phyloP scores from a whole-genome alignment of 1,140 invertebrate genomes.

The Stegodyphus mimosarum region DNA sequence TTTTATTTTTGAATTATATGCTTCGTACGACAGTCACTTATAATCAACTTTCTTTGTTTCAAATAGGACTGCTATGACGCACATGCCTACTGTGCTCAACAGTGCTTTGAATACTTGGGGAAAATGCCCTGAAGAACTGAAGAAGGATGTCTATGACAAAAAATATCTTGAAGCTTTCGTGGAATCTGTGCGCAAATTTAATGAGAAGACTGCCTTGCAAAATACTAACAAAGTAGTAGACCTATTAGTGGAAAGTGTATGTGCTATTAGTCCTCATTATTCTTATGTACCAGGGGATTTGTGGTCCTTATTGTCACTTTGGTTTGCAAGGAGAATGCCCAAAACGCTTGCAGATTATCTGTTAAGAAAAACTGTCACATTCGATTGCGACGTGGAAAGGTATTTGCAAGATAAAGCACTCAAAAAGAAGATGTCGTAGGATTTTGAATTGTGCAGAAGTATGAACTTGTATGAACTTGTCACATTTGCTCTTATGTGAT shows the following conservation, averaged over 20 bases:
- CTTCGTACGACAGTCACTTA: too few relatives aligned
- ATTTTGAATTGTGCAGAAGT: too few relatives aligned
- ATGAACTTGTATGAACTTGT: too few relatives aligned
- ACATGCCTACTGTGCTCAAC: slow-evolving; percentile 3
- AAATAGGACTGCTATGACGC: slow-evolving; percentile 43
- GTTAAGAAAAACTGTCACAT: slow-evolving; percentile 21
- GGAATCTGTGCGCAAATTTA: slow-evolving; percentile 13
- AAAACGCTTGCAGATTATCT: slow-evolving; percentile 18
- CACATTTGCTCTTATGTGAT: too few relatives aligned
- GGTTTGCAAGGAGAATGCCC: slow-evolving; percentile 1
- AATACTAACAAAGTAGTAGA: slow-evolving; percentile 14
- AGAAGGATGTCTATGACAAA: slow-evolving; percentile 13
- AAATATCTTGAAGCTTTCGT: slow-evolving; percentile 23
- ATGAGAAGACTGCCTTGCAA: slow-evolving; percentile 7
- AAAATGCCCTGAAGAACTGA: neutral
- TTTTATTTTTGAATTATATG: too few relatives aligned
- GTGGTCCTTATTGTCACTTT: slow-evolving; percentile 1
- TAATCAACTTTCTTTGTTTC: slow-evolving; percentile 4
- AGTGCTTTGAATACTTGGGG: slow-evolving; percentile 23
- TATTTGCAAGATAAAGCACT: slow-evolving; percentile 2
- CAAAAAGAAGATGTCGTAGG: neutral
- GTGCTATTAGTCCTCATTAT: slow-evolving; percentile 35
- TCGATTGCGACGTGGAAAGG: slow-evolving; percentile 31
- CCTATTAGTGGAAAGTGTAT: slow-evolving; percentile 23
- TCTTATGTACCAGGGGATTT: slow-evolving; percentile 25